Base-by-base conservation (phyloP, 2,888 invertebrate species). In the Orchesellides sinensis region DNA sequence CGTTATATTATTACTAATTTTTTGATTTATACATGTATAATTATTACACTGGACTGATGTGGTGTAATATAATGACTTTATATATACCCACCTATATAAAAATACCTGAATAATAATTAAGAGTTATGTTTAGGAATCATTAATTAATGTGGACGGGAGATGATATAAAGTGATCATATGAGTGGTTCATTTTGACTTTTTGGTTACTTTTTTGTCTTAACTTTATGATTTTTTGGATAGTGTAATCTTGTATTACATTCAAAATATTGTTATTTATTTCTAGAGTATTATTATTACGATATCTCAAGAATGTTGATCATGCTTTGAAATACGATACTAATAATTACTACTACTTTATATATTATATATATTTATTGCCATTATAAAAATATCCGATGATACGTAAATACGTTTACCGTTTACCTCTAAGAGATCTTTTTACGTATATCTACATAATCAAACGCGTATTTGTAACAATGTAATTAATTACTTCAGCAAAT, bases 1-100 rank as follows among this genome's bases (percentile, higher is more conserved):
- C n/a, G n/a, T n/a, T n/a, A n/a, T n/a, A 8, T 40, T 40, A 40
- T 40, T 40, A 40, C n/a, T 40, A n/a, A 8, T 49, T 49, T 54
- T 40, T 61, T 54, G 47, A 47, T 61, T 21, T 70, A 56, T 17
- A 17, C 47, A 25, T 70, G 29, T 25, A 17, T 17, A n/a, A 6
- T 17, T 63, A 74, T 74, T 74, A 74, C 74, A 65, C 65, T 74
- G 63, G 65, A 65, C 65, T 74, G 74, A 65, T 59, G 14, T 14
- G 35, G 47, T 40, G 32, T 74, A 47, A 32, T 63, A 49, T 73
- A 73, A 73, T 63, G 59, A 19, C 17, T 35, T 29, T 40, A 65
- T 12, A 19, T 29, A 40, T n/a, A 32, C 59, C 72, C 72, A 72
- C 73, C 61, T 73, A 6, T 29, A 59, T 21, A n/a, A n/a, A n/a